A percentile compares a stretch with the other conserved stretches of the same genome.
Conservation (phyloP, 2,888 invertebrate genomes). For the Dasypolia templi region DNA sequence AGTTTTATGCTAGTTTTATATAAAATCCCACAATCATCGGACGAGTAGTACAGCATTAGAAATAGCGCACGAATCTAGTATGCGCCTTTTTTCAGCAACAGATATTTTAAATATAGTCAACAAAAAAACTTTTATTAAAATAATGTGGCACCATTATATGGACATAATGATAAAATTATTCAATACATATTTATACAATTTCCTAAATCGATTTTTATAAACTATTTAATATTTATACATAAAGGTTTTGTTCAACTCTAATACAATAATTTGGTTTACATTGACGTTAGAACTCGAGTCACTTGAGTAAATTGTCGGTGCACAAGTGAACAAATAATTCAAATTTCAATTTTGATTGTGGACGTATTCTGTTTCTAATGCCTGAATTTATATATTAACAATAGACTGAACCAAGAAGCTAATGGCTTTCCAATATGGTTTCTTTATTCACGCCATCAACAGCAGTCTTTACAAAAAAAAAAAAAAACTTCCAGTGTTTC, state of each 20-base stretch:
- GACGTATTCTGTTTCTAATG: not conserved
- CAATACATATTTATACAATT: conserved; percentile 26
- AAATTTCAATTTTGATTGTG: conserved; percentile 17
- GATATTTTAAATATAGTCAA: conserved; percentile 14
- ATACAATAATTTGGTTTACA: conserved; percentile 2
- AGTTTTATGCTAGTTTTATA: not conserved
- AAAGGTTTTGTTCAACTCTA: conserved; percentile 4
- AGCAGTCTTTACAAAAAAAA: not conserved
- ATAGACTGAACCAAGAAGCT: not conserved
- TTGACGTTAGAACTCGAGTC: not conserved
- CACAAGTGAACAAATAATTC: not conserved
- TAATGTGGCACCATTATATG: conserved; percentile 40
- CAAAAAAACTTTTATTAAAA: conserved; percentile 16
- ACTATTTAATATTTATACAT: conserved; percentile 35
- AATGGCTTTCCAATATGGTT: not conserved
- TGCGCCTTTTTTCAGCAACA: conserved; percentile 10
- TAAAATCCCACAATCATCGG: not conserved
- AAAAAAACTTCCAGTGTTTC: not conserved
- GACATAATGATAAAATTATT: conserved; percentile 28
- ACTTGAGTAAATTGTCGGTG: not conserved
- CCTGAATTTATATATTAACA: not conserved
- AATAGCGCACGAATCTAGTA: conserved; percentile 11
- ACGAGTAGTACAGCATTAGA: conserved; percentile 15
- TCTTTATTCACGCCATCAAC: not conserved
- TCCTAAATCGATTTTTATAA: conserved; percentile 24